phyloP scores from a whole-genome alignment of 2,113 vertebrate genomes.

The Chionis minor region DNA sequence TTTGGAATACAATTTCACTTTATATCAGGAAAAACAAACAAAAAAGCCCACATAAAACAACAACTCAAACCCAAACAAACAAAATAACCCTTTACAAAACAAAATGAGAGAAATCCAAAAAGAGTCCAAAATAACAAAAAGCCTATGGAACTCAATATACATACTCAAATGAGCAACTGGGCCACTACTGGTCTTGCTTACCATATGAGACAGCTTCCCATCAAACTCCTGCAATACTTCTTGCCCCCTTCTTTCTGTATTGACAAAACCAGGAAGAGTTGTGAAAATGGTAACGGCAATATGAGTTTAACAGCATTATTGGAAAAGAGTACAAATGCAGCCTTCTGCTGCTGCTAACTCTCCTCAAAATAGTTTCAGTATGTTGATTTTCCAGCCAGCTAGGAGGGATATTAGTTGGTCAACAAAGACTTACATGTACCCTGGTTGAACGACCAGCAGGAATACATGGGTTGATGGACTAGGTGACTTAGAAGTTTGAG shows the following conservation, averaged over 20 bases:
- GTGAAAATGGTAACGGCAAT: neutral
- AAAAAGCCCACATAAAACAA: neutral
- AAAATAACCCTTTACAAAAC: rapidly evolving
- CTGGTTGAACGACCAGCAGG: neutral
- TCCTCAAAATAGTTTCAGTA: neutral
- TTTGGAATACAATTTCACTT: neutral
- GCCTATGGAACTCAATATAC: neutral
- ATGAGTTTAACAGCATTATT: neutral
- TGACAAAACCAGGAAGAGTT: neutral
- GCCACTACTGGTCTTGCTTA: neutral
- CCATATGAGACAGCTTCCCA: neutral
- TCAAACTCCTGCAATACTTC: neutral
- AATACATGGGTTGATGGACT: neutral
- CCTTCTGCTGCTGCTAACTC: neutral
- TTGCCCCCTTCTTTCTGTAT: neutral
- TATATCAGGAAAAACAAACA: neutral
- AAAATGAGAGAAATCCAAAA: neutral
- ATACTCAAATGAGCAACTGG: neutral
- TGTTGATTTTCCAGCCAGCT: neutral
- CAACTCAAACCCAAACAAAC: rapidly evolving
- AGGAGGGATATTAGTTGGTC: neutral
- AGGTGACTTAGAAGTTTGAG: neutral
- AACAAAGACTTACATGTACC: rapidly evolving
- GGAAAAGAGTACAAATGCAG: neutral
- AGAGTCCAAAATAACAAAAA: neutral